Evolutionary conservation across 1,140 invertebrate species (phyloP), one percentile per base, ranked within the genome.

Genomic region (Zaprionus gabonicus): DNA sequence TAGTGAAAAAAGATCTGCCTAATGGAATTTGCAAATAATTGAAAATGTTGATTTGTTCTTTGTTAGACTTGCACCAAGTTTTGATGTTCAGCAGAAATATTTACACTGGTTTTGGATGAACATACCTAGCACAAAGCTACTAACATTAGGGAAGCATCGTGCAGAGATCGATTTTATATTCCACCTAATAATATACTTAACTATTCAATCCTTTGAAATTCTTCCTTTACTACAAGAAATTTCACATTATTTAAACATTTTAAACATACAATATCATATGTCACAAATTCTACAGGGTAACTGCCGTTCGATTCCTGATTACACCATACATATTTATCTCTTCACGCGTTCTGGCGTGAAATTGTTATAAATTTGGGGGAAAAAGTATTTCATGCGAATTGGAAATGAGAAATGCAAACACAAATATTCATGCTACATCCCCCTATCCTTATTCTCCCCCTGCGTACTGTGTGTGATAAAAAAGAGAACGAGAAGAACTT

Each of bases 351-450:
- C 49, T 68, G 12, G 81, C 65, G 72, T 83, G 60, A 77, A 74
- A 75, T 72, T 84, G 81, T 69, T 69, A 81, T 71, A 60, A 64
- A 49, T 58, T 44, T 36, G 15, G 31, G 20, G 9, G 15, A 25
- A 56, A 72, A 67, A 44, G 7, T 67, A 72, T 67, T 67, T 36
- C 60, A 69, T 66, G 51, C 62, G 51, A 76, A 75, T 57, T 55
- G 62, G 64, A 82, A 68, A 76, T 80, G 76, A 82, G 62, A 82
- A 82, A 79, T 44, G 58, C 53, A 81, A 77, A 46, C 25, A 20
- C 34, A 76, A 75, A 79, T 66, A 74, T 78, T 28, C 53, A 25
- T 56, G 15, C 53, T 13, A 56, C 13, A 4, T 1, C 49, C 53
- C 59, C 28, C 1, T 31, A 31, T 34, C 20, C n/a, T 41, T 38